A percentile compares a stretch with the other conserved stretches of the same genome.
Conservation (phyloP, 2,888 invertebrate genomes). For the Argyresthia goedartella region DNA sequence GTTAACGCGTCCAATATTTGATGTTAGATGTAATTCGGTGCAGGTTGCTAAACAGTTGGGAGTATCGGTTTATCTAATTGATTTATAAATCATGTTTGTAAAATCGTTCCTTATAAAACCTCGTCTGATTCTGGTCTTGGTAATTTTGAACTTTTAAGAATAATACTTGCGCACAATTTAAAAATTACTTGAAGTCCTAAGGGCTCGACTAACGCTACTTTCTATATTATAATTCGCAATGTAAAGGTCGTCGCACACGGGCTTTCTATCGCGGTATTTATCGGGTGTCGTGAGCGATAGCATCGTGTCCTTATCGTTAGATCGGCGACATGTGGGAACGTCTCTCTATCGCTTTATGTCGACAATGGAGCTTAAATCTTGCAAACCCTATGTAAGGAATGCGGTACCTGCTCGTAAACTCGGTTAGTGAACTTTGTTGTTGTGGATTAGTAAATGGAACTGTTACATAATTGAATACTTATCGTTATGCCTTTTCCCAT, state of each 20-base stretch:
- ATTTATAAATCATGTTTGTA: too few relatives aligned
- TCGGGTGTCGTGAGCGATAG: constrained; percentile 20
- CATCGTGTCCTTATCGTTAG: constrained; percentile 35
- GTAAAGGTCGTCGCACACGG: constrained; percentile 3
- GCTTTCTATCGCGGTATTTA: constrained; percentile 18
- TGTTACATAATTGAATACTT: too few relatives aligned
- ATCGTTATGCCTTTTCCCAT: too few relatives aligned
- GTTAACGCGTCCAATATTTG: neutral
- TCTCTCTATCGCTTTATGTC: neutral
- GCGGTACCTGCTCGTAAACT: too few relatives aligned
- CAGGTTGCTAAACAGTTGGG: neutral
- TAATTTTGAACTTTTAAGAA: too few relatives aligned
- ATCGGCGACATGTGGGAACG: constrained; percentile 32
- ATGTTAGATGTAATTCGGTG: too few relatives aligned
- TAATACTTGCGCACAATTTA: too few relatives aligned
- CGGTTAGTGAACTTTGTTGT: too few relatives aligned
- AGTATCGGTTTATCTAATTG: neutral
- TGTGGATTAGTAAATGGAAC: too few relatives aligned
- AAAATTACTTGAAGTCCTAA: too few relatives aligned
- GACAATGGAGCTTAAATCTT: neutral
- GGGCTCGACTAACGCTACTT: neutral
- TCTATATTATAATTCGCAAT: constrained; percentile 1
- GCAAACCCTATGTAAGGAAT: too few relatives aligned
- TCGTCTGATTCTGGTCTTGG: neutral
- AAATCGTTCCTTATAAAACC: neutral